phyloP scores from a whole-genome alignment of 2,888 invertebrate genomes.

The Macaria notata region DNA sequence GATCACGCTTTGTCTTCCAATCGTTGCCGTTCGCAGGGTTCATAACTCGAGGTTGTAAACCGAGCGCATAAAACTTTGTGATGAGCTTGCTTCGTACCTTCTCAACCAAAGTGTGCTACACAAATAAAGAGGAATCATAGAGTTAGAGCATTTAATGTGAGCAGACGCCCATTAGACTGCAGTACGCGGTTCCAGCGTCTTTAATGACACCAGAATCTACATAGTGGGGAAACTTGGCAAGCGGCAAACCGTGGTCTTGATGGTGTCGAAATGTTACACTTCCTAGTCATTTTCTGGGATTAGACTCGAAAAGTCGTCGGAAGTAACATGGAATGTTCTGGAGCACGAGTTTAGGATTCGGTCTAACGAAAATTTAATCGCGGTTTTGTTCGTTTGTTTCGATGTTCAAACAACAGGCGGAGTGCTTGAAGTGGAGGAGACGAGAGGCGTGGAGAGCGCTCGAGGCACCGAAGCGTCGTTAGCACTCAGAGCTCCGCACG shows the following conservation, averaged over 20 bases:
- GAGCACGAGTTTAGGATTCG: conserved; percentile 38
- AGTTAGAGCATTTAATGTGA: conserved; percentile 52
- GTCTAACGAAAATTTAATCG: conserved; percentile 57
- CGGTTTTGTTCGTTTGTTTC: conserved; percentile 63
- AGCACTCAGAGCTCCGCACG: conserved; percentile 56
- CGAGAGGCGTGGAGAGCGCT: conserved; percentile 65
- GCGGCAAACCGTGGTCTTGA: conserved; percentile 52
- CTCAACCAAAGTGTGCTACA: conserved; percentile 31
- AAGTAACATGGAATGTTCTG: conserved; percentile 25
- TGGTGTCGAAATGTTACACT: conserved; percentile 48
- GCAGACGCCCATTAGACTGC: conserved; percentile 51
- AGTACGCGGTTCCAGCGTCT: conserved; percentile 58
- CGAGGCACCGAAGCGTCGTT: conserved; percentile 65
- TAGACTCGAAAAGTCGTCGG: conserved; percentile 26
- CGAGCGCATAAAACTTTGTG: conserved; percentile 60
- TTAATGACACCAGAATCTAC: conserved; percentile 66
- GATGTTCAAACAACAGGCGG: conserved; percentile 69
- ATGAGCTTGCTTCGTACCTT: conserved; percentile 24
- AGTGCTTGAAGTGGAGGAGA: conserved; percentile 59
- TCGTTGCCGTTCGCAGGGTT: conserved; percentile 69
- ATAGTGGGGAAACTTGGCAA: conserved; percentile 65
- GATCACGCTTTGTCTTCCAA: conserved; percentile 76
- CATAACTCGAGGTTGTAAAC: conserved; percentile 63
- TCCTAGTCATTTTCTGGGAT: conserved; percentile 28
- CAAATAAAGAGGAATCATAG: conserved; percentile 23